Evolutionary conservation across 2,888 invertebrate species (phyloP), one percentile per base, ranked within the genome.

Genomic region (Ypsolopha scabrella): DNA sequence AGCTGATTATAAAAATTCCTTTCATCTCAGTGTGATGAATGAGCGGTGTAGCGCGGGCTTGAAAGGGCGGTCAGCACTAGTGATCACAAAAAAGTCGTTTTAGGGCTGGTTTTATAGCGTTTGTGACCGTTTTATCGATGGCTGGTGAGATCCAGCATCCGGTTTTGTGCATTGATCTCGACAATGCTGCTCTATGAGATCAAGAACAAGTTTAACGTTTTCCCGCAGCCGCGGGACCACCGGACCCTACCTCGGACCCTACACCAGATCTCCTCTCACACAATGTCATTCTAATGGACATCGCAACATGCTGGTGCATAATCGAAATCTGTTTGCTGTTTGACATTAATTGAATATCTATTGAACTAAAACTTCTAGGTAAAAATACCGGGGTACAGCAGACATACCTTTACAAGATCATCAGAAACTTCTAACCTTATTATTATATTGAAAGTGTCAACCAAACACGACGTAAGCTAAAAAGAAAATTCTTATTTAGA

Each of bases 161-260:
- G 83, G 85, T 85, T 82, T 70, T 82, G 72, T 69, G 79, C 77
- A 73, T 71, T 74, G 72, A 77, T 76, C 76, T 74, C 70, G 62
- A 81, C 82, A 80, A 80, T 80, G 75, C 64, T 68, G 60, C 65
- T 77, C 75, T 75, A 72, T 69, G 72, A 64, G 74, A 72, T 64
- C 68, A 73, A 65, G 80, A 86, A 85, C 85, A 79, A 79, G 85
- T 86, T 83, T 81, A 65, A 70, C 68, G 71, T 72, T 69, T 77
- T 78, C 75, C 76, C 70, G 66, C 68, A 53, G 36, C 52, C 50
- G 48, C 43, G 43, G 43, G 14, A 24, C 43, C 11, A 24, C 2
- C 24, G 24, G 24, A 24, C 24, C 24, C 24, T 24, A 24, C 24
- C 24, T 24, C 24, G 4, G 24, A 24, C 24, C 24, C 24, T 24